phyloP scores from a whole-genome alignment of 2,797 vertebrate species.

The Alectoris magna region DNA sequence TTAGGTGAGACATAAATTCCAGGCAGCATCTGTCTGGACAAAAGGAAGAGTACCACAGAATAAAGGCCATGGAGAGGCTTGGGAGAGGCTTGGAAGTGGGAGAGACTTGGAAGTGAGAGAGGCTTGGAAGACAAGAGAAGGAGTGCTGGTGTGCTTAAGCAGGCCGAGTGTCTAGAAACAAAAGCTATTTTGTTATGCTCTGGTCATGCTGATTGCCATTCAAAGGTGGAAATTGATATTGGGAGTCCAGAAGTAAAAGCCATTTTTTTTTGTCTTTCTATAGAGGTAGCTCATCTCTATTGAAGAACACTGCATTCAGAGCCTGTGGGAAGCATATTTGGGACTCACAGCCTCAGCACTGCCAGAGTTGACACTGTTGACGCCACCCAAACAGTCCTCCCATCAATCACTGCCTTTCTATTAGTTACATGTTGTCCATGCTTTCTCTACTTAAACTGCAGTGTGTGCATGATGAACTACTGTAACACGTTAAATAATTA shows the following conservation, averaged over 20 bases:
- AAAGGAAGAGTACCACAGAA: neutral
- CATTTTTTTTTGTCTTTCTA: neutral
- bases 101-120: neutral
- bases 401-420: neutral
- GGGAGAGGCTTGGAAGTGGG: neutral
- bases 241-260: neutral
- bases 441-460: neutral
- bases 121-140: neutral
- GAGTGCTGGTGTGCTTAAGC: neutral
- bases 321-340: neutral
- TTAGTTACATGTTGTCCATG: neutral
- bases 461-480: neutral
- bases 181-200: neutral
- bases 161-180: neutral
- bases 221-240: neutral
- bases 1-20: neutral
- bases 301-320: neutral
- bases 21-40: neutral
- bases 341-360: accelerated
- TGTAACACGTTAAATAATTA: neutral
- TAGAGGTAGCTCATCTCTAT: neutral
- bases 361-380: neutral
- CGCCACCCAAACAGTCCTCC: neutral
- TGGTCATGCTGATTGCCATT: neutral
- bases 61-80: neutral